A percentile compares a stretch with the other conserved stretches of the same genome.
These are phyloP conservation scores for Falco peregrinus DNA, from an alignment of 2,797 vertebrate genomes.

Conservation along the genomic window DNA sequence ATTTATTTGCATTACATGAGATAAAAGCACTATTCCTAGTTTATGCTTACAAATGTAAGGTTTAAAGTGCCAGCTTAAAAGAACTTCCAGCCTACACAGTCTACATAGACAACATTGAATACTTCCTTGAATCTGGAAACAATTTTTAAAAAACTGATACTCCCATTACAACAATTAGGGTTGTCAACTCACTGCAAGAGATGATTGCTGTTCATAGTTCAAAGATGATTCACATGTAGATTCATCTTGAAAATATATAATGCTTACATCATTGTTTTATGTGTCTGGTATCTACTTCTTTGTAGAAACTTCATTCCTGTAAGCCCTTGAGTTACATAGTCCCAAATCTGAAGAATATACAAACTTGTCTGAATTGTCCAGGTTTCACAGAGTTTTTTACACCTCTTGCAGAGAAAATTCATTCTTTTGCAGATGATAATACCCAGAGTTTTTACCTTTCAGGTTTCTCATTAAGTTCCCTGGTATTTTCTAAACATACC, in stretches of 20 bases:
- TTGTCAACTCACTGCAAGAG: not conserved
- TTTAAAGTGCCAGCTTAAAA: not conserved
- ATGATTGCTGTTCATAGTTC: not conserved
- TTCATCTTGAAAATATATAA: not conserved
- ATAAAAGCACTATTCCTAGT: not conserved
- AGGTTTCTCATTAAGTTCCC: not conserved
- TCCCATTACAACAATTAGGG: not conserved
- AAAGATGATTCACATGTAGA: not conserved
- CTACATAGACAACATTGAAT: not conserved
- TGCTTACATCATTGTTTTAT: not conserved
- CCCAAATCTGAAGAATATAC: not conserved
- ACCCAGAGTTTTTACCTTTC: not conserved
- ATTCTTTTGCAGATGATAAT: not conserved
- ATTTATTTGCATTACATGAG: not conserved
- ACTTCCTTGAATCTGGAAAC: not conserved
- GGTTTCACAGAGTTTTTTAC: not conserved
- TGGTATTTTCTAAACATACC: not conserved
- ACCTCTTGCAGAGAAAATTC: not conserved
- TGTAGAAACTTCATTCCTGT: not conserved
- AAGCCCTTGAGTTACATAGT: not conserved
- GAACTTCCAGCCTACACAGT: not conserved
- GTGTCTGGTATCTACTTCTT: not conserved
- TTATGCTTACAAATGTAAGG: not conserved
- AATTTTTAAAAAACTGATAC: not conserved
- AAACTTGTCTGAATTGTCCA: not conserved